Conservation (phyloP, 2,113 vertebrate genomes). For the Thalassoma bifasciatum region DNA sequence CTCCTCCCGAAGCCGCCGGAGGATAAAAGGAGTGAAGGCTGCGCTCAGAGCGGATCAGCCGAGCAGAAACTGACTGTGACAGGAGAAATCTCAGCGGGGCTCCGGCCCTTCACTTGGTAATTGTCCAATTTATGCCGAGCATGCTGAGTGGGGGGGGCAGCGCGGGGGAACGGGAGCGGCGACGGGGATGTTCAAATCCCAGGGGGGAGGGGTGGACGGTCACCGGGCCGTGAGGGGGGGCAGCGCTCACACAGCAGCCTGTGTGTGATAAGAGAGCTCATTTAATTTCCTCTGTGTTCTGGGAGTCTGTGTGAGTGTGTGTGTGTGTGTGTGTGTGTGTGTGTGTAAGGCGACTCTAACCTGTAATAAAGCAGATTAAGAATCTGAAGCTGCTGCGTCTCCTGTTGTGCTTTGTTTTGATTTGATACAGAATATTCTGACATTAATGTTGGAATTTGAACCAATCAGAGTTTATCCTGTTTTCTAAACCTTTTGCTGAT, state of each 20-base stretch:
- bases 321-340: constrained; percentile 18
- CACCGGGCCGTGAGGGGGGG: constrained; percentile 8
- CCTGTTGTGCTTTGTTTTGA: neutral
- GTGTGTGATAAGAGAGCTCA: constrained; percentile 32
- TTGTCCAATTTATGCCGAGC: constrained; percentile 25
- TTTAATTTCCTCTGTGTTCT: constrained; percentile 45
- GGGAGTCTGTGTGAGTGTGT: neutral
- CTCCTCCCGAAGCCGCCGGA: neutral
- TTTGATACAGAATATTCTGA: neutral
- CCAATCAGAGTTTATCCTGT: too few relatives aligned
- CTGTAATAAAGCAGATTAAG: constrained; percentile 27
- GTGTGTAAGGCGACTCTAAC: neutral
- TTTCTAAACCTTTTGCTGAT: too few relatives aligned
- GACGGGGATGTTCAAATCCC: neutral
- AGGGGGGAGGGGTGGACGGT: neutral
- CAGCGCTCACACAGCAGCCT: neutral
- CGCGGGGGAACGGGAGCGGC: neutral
- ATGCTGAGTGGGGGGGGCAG: neutral
- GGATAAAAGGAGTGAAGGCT: constrained; percentile 13
- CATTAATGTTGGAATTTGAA: neutral
- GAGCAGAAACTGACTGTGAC: constrained; percentile 15
- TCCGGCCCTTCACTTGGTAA: neutral
- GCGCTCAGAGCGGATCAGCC: neutral
- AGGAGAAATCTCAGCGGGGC: neutral
- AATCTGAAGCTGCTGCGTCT: neutral